Percentiles rank a stretch among this genome's conserved stretches.
These are phyloP conservation scores for Buceros bicornis DNA, from an alignment of 2,797 vertebrate species.

Conservation along the genomic window DNA sequence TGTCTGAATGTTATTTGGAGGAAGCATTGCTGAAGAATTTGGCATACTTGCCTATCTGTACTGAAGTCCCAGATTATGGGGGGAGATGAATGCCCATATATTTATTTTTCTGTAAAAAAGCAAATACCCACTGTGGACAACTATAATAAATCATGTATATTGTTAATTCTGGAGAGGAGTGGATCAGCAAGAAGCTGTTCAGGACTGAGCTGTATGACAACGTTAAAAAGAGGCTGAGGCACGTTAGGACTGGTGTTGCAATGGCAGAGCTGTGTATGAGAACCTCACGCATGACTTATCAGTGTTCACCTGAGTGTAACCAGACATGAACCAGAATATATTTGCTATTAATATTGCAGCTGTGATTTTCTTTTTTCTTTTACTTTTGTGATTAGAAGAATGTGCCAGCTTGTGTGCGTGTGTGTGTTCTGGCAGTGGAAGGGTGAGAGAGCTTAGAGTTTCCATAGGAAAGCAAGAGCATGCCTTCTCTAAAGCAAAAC, in stretches of 20 bases:
- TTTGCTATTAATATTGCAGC: slow-evolving; percentile 43
- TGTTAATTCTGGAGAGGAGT: not conserved
- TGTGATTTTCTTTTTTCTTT: not conserved
- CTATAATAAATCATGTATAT: not conserved
- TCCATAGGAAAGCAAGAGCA: slow-evolving; percentile 71
- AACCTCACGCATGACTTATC: slow-evolving; percentile 47
- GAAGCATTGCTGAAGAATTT: not conserved
- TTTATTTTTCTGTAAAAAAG: slow-evolving; percentile 3
- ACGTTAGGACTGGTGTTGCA: not conserved
- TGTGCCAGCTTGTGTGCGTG: slow-evolving; percentile 13
- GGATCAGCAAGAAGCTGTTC: not conserved
- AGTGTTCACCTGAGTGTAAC: slow-evolving; percentile 44
- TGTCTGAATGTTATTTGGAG: not conserved
- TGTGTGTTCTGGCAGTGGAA: slow-evolving; percentile 37
- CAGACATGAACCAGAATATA: slow-evolving; percentile 47
- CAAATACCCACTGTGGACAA: not conserved
- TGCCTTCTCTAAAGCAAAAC: slow-evolving; percentile 62
- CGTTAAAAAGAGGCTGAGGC: not conserved
- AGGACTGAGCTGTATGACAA: not conserved
- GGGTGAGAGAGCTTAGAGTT: slow-evolving; percentile 69
- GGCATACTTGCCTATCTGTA: not conserved
- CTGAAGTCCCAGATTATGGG: not conserved
- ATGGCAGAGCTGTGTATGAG: not conserved
- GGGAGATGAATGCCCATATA: not conserved
- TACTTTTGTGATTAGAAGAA: slow-evolving; percentile 60